Base-by-base conservation (phyloP, 2,797 vertebrate genomes). In the Paguma larvata region DNA sequence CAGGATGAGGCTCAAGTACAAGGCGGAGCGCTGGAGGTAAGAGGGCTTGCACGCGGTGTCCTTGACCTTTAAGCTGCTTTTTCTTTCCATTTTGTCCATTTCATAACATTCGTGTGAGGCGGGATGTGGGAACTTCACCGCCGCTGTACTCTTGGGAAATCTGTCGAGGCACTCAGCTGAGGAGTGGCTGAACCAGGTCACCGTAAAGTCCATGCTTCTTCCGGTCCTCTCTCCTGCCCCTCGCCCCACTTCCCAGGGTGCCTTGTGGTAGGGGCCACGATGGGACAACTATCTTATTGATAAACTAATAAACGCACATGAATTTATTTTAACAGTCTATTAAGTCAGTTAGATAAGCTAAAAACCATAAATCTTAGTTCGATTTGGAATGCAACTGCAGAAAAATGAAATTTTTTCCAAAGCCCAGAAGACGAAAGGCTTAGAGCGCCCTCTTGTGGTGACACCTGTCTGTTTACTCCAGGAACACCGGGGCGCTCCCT, bases 21-120 rank as follows among this genome's bases (percentile, higher is more conserved):
- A 70, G 72, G 82, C 86, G 18, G 0, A 18, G n/a, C 18, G 0
- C 72, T 78, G 72, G 92, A 97, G 98, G 98, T 97, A 98, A 97
- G 98, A 85, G 78, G 88, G 48, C 91, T 73, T 3, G 7, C 1
- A 4, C 51, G 7, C 48, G 3, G 32, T 0, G 10, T 48, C 59
- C 87, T 41, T 72, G 95, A 90, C 96, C 94, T 95, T 94, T 85
- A 38, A 9, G 34, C 48, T 84, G 95, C 94, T 90, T 92, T 94
- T 97, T 86, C 82, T 97, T 90, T 67, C 91, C 87, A 27, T 80
- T 44, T n/a, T 32, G 32, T 92, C 72, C 92, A 23, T 95, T 96
- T 91, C 53, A 0, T 67, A 88, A 97, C 44, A 38, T 51, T 89
- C 77, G 88, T 25, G 12, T 25, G 96, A 94, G 78, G 51, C 73